Conservation (phyloP, 2,113 vertebrate genomes). For the Leucopsar rothschildi region DNA sequence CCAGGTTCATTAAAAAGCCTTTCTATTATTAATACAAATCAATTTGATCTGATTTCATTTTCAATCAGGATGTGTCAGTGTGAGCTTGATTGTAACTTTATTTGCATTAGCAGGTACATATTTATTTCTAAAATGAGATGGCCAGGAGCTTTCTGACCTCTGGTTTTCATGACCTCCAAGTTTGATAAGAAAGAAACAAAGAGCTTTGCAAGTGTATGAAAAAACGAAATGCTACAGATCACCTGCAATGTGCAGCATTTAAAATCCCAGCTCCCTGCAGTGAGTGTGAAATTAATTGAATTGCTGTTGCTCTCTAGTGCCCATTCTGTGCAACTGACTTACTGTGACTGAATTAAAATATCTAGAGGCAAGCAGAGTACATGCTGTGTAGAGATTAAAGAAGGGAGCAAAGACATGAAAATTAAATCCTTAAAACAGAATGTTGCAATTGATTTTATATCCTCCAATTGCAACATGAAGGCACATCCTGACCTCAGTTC, state of each 20-base stretch:
- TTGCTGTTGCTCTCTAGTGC: slow-evolving; percentile 62
- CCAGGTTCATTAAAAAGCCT: not conserved
- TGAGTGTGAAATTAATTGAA: slow-evolving; percentile 65
- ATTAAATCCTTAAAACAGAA: slow-evolving; percentile 55
- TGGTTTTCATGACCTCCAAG: slow-evolving; percentile 13
- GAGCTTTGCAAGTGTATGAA: slow-evolving; percentile 10
- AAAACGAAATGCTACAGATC: slow-evolving; percentile 35
- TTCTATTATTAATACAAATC: not conserved
- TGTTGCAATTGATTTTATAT: slow-evolving; percentile 40
- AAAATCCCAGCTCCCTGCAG: slow-evolving; percentile 43
- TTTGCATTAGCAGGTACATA: not conserved
- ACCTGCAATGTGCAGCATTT: slow-evolving; percentile 49
- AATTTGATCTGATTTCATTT: not conserved
- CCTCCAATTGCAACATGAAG: not conserved
- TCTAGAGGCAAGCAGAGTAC: slow-evolving; percentile 59
- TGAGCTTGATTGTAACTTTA: not conserved
- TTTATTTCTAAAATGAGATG: slow-evolving; percentile 44
- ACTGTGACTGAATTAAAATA: slow-evolving; percentile 63
- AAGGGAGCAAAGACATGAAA: slow-evolving; percentile 49
- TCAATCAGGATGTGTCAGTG: slow-evolving; percentile 13
- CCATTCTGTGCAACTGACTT: slow-evolving; percentile 61
- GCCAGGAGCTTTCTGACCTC: slow-evolving; percentile 22
- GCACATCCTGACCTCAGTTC: not conserved
- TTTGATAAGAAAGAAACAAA: slow-evolving; percentile 42
- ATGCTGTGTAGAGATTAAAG: slow-evolving; percentile 67